phyloP scores from a whole-genome alignment of 2,113 vertebrate species.

The Oplegnathus fasciatus region DNA sequence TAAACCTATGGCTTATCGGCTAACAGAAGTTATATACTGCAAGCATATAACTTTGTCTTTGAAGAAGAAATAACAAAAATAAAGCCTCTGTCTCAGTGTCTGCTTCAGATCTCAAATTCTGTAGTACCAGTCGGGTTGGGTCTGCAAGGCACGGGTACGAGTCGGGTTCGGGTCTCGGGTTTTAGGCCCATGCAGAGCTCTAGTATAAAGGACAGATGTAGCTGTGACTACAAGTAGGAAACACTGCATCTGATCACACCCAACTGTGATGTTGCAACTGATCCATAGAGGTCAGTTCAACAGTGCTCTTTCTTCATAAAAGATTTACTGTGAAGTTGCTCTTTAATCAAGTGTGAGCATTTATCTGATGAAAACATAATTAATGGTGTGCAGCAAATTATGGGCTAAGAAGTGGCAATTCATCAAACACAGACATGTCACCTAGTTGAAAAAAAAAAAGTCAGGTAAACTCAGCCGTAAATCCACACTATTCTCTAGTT shows the following conservation, averaged over 20 bases:
- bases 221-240: background rate
- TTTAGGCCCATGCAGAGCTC: background rate
- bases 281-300: slow-evolving; percentile 22
- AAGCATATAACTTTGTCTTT: background rate
- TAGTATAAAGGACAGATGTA: background rate
- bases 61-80: background rate
- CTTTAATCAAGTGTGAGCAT: slow-evolving; percentile 27
- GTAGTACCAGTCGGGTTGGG: too few species aligned
- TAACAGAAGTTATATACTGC: background rate
- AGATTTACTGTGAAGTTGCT: slow-evolving; percentile 25
- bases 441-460: background rate
- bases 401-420: slow-evolving; percentile 54
- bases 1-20: too few species aligned
- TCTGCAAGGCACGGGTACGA: too few species aligned
- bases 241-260: background rate
- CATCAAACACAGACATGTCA: slow-evolving; percentile 10
- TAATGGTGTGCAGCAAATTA: slow-evolving; percentile 53
- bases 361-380: slow-evolving; percentile 41
- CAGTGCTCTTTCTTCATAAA: slow-evolving; percentile 4
- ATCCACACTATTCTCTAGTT: background rate
- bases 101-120: too few species aligned
- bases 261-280: background rate
- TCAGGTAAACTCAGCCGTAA: background rate
- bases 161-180: background rate
- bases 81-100: background rate